Evolutionary conservation across 2,797 vertebrate genomes (phyloP).

Genomic region (Gymnothorax reevesii): DNA sequence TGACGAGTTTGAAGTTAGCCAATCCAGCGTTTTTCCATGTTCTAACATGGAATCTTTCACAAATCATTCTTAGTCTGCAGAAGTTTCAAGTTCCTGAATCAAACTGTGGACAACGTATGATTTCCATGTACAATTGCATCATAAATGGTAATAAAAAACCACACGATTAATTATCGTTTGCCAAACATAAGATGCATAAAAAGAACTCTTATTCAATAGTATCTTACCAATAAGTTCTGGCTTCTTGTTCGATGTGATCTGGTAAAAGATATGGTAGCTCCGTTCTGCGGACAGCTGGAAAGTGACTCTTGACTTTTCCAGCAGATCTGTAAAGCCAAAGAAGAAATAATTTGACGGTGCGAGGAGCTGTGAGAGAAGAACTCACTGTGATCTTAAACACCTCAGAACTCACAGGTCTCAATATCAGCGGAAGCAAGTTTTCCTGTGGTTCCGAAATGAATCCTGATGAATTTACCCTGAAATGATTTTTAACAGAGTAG

Average conservation of each 20-base stretch:
- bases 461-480: constrained; percentile 90
- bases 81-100: background rate
- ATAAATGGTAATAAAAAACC: background rate
- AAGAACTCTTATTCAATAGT: no score
- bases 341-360: background rate
- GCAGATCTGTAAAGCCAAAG: constrained; percentile 71
- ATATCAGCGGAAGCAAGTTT: constrained; percentile 90
- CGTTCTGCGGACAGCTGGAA: constrained; percentile 71
- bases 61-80: background rate
- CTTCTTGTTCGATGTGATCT: constrained; percentile 78
- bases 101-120: background rate
- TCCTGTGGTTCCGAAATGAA: constrained; percentile 84
- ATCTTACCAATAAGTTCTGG: constrained; percentile 47
- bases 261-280: constrained; percentile 90
- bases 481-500: background rate
- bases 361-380: background rate
- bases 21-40: background rate
- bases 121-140: background rate
- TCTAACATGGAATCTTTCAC: background rate
- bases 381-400: background rate
- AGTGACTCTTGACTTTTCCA: constrained; percentile 89
- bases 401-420: constrained; percentile 83
- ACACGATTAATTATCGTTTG: background rate
- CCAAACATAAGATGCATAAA: no score
- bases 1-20: background rate